phyloP scores from a whole-genome alignment of 2,113 vertebrate species.

The Tragelaphus scriptus region DNA sequence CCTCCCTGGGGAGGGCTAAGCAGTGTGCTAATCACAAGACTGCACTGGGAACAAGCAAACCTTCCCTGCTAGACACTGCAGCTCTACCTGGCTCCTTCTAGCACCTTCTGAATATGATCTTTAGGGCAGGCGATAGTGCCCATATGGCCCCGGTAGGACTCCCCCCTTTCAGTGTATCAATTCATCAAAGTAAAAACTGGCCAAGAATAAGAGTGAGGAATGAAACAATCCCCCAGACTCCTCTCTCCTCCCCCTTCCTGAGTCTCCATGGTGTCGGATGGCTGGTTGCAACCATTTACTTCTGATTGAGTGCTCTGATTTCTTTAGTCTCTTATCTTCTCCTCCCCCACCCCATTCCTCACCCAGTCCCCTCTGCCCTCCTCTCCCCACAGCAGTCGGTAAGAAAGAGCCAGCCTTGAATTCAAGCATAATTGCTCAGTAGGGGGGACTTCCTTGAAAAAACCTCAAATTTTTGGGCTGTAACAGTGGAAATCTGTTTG shows the following conservation, averaged over 20 bases:
- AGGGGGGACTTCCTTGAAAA: slow-evolving; percentile 73
- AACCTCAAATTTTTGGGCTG: slow-evolving; percentile 77
- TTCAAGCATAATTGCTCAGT: slow-evolving; percentile 80
- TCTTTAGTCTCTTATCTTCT: slow-evolving; percentile 63
- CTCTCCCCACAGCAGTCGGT: slow-evolving; percentile 60
- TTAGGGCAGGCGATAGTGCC: neutral
- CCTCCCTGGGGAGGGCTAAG: neutral
- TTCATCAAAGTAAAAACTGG: slow-evolving; percentile 2
- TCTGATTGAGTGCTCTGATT: slow-evolving; percentile 78
- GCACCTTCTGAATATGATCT: neutral
- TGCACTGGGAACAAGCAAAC: neutral
- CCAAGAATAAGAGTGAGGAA: neutral
- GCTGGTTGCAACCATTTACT: slow-evolving; percentile 68
- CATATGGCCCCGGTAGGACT: neutral
- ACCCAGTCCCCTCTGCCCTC: slow-evolving; percentile 40
- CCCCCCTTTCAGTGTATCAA: neutral
- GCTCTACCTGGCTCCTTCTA: neutral
- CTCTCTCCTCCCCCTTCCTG: slow-evolving; percentile 28
- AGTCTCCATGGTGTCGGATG: slow-evolving; percentile 43
- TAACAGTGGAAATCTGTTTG: slow-evolving; percentile 79
- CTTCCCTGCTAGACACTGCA: neutral
- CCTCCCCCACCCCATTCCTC: slow-evolving; percentile 8
- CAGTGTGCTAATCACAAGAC: neutral
- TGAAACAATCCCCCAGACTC: neutral
- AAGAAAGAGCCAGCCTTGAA: slow-evolving; percentile 76